phyloP scores from a whole-genome alignment of 2,113 vertebrate species.

The Cyprinodon variegatus region DNA sequence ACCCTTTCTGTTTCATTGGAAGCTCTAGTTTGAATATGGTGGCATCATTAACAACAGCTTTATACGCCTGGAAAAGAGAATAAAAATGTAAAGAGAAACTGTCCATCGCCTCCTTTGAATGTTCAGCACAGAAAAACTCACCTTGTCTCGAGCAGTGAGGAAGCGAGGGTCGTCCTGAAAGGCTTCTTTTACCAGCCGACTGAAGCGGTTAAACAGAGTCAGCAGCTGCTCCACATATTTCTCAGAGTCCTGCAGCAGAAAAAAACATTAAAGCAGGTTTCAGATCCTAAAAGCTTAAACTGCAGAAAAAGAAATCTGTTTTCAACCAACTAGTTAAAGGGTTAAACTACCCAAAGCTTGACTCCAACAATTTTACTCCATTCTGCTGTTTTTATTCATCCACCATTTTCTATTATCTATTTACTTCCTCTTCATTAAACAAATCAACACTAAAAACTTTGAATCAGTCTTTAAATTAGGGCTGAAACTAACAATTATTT shows the following conservation, averaged over 20 bases:
- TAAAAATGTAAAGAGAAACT: background rate
- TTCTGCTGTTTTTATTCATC: too few species aligned
- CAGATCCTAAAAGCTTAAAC: background rate
- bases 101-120: accelerated
- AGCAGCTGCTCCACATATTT: slow-evolving; percentile 99
- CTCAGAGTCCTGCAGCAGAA: slow-evolving; percentile 89
- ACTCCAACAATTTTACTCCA: too few species aligned
- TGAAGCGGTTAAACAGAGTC: slow-evolving; percentile 98
- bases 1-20: slow-evolving; percentile 98
- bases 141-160: slow-evolving; percentile 98
- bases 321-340: too few species aligned
- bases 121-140: slow-evolving; percentile 49
- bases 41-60: slow-evolving; percentile 98
- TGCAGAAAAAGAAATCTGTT: too few species aligned
- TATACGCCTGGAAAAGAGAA: slow-evolving; percentile 86
- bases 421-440: too few species aligned
- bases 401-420: too few species aligned
- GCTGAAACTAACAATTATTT: too few species aligned
- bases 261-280: background rate
- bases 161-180: slow-evolving; percentile 99
- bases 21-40: slow-evolving; percentile 99
- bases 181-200: slow-evolving; percentile 97
- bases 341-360: too few species aligned
- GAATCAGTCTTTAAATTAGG: too few species aligned
- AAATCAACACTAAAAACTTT: too few species aligned